Evolutionary conservation across 1,140 invertebrate genomes (phyloP).

Genomic region (Dendrolimus punctatus): DNA sequence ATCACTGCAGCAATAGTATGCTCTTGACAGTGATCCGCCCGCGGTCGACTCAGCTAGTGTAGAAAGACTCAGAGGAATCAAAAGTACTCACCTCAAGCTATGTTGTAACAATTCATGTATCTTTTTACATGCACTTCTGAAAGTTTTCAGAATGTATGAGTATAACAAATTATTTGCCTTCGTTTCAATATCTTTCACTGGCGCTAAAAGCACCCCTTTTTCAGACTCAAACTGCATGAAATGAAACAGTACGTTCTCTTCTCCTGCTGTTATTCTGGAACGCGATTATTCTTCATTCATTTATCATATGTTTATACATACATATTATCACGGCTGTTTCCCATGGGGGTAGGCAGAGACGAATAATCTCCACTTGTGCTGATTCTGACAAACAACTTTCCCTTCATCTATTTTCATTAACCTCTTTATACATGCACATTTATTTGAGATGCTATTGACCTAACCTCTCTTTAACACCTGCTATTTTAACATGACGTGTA

Average conservation of each 20-base stretch:
- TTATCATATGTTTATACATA: neutral
- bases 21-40: no score
- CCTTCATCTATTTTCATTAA: no score
- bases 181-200: slow-evolving; percentile 65
- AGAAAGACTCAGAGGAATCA: slow-evolving; percentile 3
- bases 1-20: no score
- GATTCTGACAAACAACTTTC: no score
- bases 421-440: no score
- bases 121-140: slow-evolving; percentile 76
- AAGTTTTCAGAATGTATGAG: slow-evolving; percentile 76
- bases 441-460: no score
- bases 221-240: slow-evolving; percentile 78
- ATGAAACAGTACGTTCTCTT: slow-evolving; percentile 79
- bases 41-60: no score
- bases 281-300: neutral
- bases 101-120: slow-evolving; percentile 82
- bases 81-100: slow-evolving; percentile 73
- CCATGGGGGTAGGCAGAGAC: no score
- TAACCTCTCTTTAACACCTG: no score
- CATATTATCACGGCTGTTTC: no score
- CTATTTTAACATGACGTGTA: no score
- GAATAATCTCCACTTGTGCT: no score
- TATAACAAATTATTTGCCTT: slow-evolving; percentile 64
- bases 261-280: slow-evolving; percentile 75
- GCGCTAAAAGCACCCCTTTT: slow-evolving; percentile 78